Evolutionary conservation across 2,888 invertebrate genomes (phyloP), one percentile per base, ranked within the genome.

Genomic region (Acronicta leporina): DNA sequence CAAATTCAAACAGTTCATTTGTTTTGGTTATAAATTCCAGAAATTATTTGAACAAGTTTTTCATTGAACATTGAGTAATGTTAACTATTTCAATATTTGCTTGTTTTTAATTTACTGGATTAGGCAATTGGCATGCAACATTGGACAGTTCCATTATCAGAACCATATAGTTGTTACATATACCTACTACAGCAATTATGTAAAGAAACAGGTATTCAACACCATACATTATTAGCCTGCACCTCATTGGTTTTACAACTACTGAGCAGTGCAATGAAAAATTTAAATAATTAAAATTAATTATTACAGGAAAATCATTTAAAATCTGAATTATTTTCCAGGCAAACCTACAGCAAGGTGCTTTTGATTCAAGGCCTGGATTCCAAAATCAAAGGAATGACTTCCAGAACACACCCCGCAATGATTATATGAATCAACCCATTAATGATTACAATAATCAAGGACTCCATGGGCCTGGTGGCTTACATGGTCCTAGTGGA

Each of bases 361-460:
- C 57, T 10, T 88, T 77, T 56, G 81, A 87, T 11, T 66, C 76
- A 25, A 74, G 79, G 35, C 73, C 79, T 9, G 74, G 60, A 25
- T 87, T 80, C 57, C 79, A 80, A 35, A 72, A 70, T 33, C 78
- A 73, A 11, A 75, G 80, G 45, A 82, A 80, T 74, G 83, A 84
- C 10, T 85, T 81, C 57, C 68, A 79, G 0, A 79, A 74, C 20
- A 77, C 78, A 64, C 57, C 71, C 4, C 66, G 73, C 35, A 70
- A 64, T 43, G 78, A 77, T 30, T 83, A 81, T 20, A 48, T 62
- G 27, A 56, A 38, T 25, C 65, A 65, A 44, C 33, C 55, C 0
- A 8, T 63, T 35, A 77, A 68, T 57, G 65, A 65, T 8, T 77
- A 67, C 45, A 63, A 44, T 10, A 68, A 30, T 40, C 63, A 66